Conservation (phyloP, 2,797 vertebrate genomes). For the Hyperoplus lanceolatus region DNA sequence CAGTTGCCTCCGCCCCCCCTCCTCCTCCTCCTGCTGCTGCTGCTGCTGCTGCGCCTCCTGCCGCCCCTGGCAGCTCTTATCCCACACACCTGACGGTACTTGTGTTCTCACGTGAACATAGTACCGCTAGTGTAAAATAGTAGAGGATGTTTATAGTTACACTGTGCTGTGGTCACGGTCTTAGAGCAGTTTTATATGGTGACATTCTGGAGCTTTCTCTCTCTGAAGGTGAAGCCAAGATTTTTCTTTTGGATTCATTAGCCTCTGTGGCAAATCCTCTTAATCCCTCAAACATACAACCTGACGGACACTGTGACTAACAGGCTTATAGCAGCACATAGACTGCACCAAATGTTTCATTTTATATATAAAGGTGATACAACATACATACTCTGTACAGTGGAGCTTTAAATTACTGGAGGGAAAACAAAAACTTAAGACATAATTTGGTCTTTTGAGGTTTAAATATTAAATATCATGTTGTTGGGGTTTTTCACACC, state of each 20-base stretch:
- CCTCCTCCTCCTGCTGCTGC: conserved; percentile 66
- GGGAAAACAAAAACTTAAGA: no score
- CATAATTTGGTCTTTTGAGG: no score
- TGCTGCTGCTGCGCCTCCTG: conserved; percentile 58
- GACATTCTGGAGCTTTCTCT: background rate
- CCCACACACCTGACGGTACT: conserved; percentile 93
- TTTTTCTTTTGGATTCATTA: background rate
- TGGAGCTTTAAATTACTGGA: no score
- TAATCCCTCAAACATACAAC: no score
- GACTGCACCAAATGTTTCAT: no score
- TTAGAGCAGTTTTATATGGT: background rate
- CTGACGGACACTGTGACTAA: no score
- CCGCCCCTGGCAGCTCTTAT: conserved; percentile 93
- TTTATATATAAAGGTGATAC: no score
- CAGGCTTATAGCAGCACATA: no score
- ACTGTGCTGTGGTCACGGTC: background rate
- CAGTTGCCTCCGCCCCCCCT: conserved; percentile 73
- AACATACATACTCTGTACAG: no score
- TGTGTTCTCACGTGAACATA: background rate
- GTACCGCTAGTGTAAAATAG: background rate
- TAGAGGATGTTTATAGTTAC: conserved; percentile 8
- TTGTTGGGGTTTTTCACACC: background rate
- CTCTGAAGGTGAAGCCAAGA: background rate
- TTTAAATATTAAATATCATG: background rate
- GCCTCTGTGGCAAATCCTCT: background rate